A percentile compares a stretch with the other conserved stretches of the same genome.
Evolutionary conservation across 2,888 invertebrate genomes (phyloP).

Genomic region (Nysson spinosus): DNA sequence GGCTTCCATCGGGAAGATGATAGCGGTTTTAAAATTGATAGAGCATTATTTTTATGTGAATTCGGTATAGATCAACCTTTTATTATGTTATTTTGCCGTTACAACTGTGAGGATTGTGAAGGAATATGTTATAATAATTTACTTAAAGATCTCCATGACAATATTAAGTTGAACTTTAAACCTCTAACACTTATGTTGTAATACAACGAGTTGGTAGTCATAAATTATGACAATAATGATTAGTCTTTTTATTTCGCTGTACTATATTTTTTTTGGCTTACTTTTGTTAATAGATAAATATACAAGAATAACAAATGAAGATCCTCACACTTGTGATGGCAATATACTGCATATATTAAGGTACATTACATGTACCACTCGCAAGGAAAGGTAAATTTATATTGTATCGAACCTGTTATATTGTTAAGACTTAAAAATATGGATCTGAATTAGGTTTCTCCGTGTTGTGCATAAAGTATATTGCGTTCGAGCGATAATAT

Average conservation of each 20-base stretch:
- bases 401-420: too few species aligned
- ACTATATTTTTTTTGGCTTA: neutral
- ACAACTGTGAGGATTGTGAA: conserved; percentile 31
- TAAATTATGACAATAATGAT: too few species aligned
- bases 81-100: conserved; percentile 12
- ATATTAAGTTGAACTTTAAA: too few species aligned
- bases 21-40: conserved; percentile 28
- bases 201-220: too few species aligned
- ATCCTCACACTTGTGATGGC: conserved; percentile 24
- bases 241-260: neutral
- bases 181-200: too few species aligned
- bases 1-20: conserved; percentile 55
- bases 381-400: conserved; percentile 2
- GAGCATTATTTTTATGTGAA: conserved; percentile 8
- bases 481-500: too few species aligned
- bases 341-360: neutral
- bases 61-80: neutral
- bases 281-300: conserved; percentile 9
- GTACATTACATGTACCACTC: conserved; percentile 16
- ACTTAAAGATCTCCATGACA: too few species aligned
- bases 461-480: too few species aligned
- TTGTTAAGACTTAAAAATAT: too few species aligned
- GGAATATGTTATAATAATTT: conserved; percentile 5
- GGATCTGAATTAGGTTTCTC: too few species aligned
- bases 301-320: neutral